phyloP scores from a whole-genome alignment of 2,113 vertebrate genomes.

The Actenoides lindsayi region DNA sequence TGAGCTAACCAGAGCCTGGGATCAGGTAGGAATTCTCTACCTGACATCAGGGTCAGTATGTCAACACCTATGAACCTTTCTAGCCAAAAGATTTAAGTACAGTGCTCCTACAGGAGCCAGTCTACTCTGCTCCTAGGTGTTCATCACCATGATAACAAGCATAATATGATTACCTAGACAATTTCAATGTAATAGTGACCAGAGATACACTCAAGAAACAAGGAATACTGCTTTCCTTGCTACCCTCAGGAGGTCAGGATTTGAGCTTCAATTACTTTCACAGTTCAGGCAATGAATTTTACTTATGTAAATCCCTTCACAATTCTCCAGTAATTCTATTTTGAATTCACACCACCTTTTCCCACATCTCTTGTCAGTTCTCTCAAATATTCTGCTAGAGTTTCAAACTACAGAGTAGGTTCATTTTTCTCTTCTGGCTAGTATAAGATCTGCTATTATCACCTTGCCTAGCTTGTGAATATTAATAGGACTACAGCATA shows the following conservation, averaged over 20 bases:
- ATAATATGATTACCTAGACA: background rate
- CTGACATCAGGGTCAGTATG: background rate
- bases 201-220: slow-evolving; percentile 33
- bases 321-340: slow-evolving; percentile 20
- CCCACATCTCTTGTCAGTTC: background rate
- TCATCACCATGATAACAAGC: background rate
- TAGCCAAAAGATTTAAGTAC: background rate
- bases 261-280: slow-evolving; percentile 35
- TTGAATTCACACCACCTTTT: slow-evolving; percentile 4
- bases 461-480: background rate
- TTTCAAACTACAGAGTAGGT: background rate
- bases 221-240: background rate
- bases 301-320: slow-evolving; percentile 27
- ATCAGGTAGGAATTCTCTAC: background rate
- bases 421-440: background rate
- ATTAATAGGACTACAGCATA: background rate
- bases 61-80: background rate
- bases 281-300: slow-evolving; percentile 8
- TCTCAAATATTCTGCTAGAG: background rate
- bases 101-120: background rate
- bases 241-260: slow-evolving; percentile 3
- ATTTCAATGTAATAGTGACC: background rate
- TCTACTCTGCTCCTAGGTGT: background rate
- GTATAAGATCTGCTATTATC: background rate
- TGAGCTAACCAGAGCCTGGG: background rate